A percentile compares a stretch with the other conserved stretches of the same genome.
phyloP scores from a whole-genome alignment of 2,113 vertebrate species.

The Nettapus auritus region DNA sequence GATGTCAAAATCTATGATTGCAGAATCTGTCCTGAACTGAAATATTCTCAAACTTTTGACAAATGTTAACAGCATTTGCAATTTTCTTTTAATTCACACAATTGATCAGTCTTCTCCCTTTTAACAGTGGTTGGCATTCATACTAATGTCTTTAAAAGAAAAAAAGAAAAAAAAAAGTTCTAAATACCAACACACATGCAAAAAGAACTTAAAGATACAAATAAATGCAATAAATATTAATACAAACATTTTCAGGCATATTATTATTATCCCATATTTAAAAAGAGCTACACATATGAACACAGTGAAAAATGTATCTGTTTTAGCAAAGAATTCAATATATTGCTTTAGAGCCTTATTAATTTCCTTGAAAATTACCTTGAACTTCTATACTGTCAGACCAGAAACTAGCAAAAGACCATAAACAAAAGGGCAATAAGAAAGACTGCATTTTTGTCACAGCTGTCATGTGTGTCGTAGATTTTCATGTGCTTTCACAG shows the following conservation, averaged over 20 bases:
- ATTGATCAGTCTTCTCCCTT: neutral
- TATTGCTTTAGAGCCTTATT: neutral
- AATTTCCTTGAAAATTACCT: neutral
- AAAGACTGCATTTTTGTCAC: slow-evolving; percentile 43
- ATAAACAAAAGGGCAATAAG: slow-evolving; percentile 4
- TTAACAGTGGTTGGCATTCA: neutral
- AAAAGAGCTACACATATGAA: neutral
- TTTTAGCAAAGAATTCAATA: neutral
- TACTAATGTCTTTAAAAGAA: neutral
- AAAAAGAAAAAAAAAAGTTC: neutral
- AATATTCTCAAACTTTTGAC: neutral
- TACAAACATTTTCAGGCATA: neutral
- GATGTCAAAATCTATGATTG: neutral
- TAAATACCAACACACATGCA: neutral
- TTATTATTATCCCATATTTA: neutral
- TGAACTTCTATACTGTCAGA: neutral
- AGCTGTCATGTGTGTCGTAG: slow-evolving; percentile 40
- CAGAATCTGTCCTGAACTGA: neutral
- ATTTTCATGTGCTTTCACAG: slow-evolving; percentile 54
- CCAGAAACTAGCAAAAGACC: neutral
- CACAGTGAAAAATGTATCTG: neutral
- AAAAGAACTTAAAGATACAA: neutral
- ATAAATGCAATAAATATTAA: neutral
- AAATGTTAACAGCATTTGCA: neutral
- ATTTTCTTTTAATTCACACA: neutral